phyloP scores from a whole-genome alignment of 2,797 vertebrate species.

The Sebastes trivittatus region DNA sequence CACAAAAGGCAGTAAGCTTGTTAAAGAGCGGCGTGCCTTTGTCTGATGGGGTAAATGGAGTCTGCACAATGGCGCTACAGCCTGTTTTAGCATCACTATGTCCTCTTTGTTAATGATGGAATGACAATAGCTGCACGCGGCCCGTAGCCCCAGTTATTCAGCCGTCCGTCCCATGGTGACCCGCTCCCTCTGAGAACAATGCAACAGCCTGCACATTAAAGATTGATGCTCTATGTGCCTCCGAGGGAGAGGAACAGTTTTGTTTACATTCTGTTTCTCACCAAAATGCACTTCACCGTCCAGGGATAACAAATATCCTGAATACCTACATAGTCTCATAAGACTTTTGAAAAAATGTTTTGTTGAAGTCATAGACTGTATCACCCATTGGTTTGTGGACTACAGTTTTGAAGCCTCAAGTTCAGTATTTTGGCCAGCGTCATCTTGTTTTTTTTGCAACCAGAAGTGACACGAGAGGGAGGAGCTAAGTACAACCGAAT shows the following conservation, averaged over 20 bases:
- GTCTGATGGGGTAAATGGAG: slow-evolving; percentile 44
- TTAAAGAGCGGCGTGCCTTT: slow-evolving; percentile 36
- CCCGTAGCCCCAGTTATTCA: slow-evolving; percentile 38
- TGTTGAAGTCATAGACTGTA: not conserved
- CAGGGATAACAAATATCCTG: not conserved
- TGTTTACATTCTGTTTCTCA: slow-evolving; percentile 6
- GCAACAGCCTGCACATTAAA: slow-evolving; percentile 31
- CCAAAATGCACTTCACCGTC: not conserved
- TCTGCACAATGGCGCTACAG: slow-evolving; percentile 46
- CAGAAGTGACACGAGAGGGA: no score
- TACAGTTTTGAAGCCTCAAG: no score
- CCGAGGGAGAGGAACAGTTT: not conserved
- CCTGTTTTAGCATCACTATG: slow-evolving; percentile 55
- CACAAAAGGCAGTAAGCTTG: slow-evolving; percentile 35
- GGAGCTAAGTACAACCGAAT: no score
- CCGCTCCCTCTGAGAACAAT: slow-evolving; percentile 39
- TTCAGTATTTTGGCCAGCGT: accelerated
- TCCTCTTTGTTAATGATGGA: slow-evolving; percentile 65
- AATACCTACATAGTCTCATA: not conserved
- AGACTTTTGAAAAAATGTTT: not conserved
- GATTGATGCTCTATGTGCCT: slow-evolving; percentile 5
- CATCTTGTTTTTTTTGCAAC: no score
- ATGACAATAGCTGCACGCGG: slow-evolving; percentile 62
- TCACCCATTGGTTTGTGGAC: no score
- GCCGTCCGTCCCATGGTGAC: slow-evolving; percentile 38